Base-by-base conservation (phyloP, 2,888 invertebrate species). In the Timema podura region DNA sequence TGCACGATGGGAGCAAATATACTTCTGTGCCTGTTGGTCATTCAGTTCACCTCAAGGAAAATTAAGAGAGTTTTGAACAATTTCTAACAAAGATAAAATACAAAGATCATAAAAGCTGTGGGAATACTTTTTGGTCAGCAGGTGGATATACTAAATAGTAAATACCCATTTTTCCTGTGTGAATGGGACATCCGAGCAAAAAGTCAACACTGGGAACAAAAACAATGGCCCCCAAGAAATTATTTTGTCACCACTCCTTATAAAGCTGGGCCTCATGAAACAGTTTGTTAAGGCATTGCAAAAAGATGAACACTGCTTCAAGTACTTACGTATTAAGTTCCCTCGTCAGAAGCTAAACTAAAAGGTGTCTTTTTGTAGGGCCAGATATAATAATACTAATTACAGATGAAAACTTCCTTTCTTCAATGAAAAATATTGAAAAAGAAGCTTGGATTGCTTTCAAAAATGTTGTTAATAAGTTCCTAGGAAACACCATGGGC, bases 1-100 rank as follows among this genome's bases (percentile, higher is more conserved):
- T 68, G 47, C 68, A 68, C 48, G 64, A 59, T 47, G 9, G 68
- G 9, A n/a, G 11, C 47, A 64, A n/a, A 68, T 68, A 3, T 47
- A 48, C 64, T 44, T 68, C 46, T 61, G 15, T 45, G 8, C 11
- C 46, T 6, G 48, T 64, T 16, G 49, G 13, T 15, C 68, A 48
- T 44, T 68, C 30, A n/a, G 64, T 64, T 13, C 48, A 48, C 44
- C 44, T 68, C 44, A 61, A 68, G 30, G 68, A 68, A 48, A 30
- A 44, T 30, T 65, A 69, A 51, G 59, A 57, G 46, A 46, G 46
- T 15, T 3, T 57, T 47, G 54, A 45, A 13, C 45, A 46, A 16
- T 6, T 68, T 30, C 51, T 59, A 54, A 6, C 51, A 67, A 16
- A 59, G 5, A 11, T 45, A 65, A 68, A 46, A 44, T 68, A 57